Percentiles rank a stretch among this genome's conserved stretches.
These are phyloP conservation scores for Mobula hypostoma DNA, from an alignment of 2,113 vertebrate species.

Conservation along the genomic window DNA sequence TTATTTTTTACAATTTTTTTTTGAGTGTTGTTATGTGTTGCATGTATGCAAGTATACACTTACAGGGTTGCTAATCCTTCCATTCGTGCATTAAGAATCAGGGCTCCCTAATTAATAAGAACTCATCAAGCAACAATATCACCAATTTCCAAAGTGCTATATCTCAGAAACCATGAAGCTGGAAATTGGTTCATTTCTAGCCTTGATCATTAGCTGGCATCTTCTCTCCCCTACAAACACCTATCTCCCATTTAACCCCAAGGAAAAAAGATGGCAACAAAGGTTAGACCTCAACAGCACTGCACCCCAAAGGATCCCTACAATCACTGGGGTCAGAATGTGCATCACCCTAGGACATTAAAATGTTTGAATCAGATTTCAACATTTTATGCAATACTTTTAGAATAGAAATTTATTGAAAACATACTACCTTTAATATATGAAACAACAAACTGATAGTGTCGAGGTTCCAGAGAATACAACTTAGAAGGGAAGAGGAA, in stretches of 20 bases:
- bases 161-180: no score
- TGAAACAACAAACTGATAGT: not conserved
- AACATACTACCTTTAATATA: not conserved
- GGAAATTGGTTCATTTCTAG: not conserved
- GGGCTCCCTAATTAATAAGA: no score
- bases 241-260: not conserved
- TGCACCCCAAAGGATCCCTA: not conserved
- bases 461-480: not conserved
- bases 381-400: not conserved
- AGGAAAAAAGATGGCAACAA: no score
- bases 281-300: not conserved
- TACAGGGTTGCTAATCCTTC: no score
- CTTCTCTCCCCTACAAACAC: not conserved
- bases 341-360: not conserved
- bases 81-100: no score
- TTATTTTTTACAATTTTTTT: no score
- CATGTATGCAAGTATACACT: no score
- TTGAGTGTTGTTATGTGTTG: no score
- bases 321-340: not conserved
- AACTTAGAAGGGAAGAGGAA: not conserved
- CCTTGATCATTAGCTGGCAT: not conserved
- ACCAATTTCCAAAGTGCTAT: no score
- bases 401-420: not conserved
- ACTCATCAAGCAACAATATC: no score
- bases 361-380: not conserved